Base-by-base conservation (phyloP, 2,797 vertebrate genomes). In the Megaceryle alcyon region DNA sequence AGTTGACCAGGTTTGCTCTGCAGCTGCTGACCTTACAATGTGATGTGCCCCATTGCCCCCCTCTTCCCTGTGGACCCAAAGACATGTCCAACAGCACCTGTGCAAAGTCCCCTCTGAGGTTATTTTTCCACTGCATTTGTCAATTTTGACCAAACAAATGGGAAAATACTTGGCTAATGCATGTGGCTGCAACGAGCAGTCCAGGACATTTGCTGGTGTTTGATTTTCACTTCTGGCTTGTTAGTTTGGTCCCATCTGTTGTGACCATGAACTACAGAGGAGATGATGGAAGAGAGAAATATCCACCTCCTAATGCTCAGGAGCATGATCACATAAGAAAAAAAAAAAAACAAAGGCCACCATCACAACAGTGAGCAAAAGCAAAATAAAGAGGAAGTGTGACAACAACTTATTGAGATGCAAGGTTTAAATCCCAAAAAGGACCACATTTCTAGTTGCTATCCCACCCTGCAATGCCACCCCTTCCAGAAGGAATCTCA, bases 191-290 rank as follows among this genome's bases (percentile, higher is more conserved):
- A 66, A 43, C 0, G 0, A 44, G 53, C 44, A 79, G 51, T n/a
- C 4, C 11, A 22, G 35, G 60, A 69, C 4, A 4, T 18, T 65
- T 0, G 0, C 43, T 37, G 25, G 6, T 14, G 63, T n/a, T 49
- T 37, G 39, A n/a, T 60, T 88, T 72, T 77, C 43, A 54, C 21
- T 84, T 59, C 37, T 60, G 5, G 26, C 69, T 37, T 29, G 14
- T 70, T 56, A 14, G 14, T 49, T 25, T 14, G 33, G 37, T 63
- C 81, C 70, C 44, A 44, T 53, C 61, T 88, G 43, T 43, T 0
- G 0, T 60, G 77, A 70, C 35, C 4, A 2, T 14, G 70, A 90
- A 51, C 71, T 29, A 7, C 29, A 48, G 53, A 70, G 78, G 64
- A 53, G 80, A 60, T 22, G 60, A 41, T 49, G 28, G 71, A 84